Percentiles rank a stretch among this genome's conserved stretches.
phyloP scores from a whole-genome alignment of 1,140 invertebrate genomes.

The Uloborus diversus region DNA sequence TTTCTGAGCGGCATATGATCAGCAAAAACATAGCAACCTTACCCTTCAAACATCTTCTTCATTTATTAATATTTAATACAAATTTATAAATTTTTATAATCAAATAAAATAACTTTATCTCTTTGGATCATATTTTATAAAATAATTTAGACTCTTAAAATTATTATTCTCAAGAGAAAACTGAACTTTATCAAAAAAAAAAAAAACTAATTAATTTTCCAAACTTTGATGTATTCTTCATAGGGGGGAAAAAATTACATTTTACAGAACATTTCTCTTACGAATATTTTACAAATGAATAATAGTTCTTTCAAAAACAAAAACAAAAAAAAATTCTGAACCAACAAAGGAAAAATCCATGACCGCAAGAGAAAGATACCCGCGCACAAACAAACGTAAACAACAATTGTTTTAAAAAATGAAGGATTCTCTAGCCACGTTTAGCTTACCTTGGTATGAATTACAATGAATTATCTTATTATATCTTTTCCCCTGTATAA shows the following conservation, averaged over 20 bases:
- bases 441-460: slow-evolving; percentile 55
- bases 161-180: no score
- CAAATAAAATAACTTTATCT: no score
- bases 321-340: background rate
- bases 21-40: slow-evolving; percentile 1
- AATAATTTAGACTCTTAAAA: no score
- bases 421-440: slow-evolving; percentile 11
- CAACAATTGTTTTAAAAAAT: background rate
- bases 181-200: no score
- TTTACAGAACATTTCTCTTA: background rate
- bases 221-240: no score
- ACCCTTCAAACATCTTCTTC: background rate
- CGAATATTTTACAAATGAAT: background rate
- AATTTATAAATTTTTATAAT: no score
- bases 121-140: no score
- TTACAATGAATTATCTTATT: background rate
- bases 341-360: background rate
- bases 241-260: background rate
- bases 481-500: background rate
- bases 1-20: slow-evolving; percentile 5
- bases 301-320: background rate
- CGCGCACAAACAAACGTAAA: background rate
- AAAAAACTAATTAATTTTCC: no score
- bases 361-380: background rate
- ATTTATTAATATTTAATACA: background rate